phyloP scores from a whole-genome alignment of 1,140 invertebrate species.

The Gonioctena quinquepunctata region DNA sequence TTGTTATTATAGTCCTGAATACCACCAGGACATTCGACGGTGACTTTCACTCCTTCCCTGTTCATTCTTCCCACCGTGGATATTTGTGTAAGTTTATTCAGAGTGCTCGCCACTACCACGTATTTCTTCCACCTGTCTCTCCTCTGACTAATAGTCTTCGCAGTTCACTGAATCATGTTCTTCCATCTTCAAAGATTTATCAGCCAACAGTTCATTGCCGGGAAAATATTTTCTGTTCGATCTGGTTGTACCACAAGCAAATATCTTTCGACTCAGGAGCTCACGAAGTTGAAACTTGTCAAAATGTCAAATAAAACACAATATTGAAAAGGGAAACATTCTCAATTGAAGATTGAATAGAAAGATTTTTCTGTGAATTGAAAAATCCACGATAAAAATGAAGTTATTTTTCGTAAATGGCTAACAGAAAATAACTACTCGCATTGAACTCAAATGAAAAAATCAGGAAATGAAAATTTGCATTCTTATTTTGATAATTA shows the following conservation, averaged over 20 bases:
- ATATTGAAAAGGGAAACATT: too few species aligned
- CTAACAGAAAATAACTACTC: too few species aligned
- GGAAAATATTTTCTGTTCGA: constrained; percentile 21
- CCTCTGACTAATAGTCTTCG: constrained; percentile 31
- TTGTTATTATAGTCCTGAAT: constrained; percentile 50
- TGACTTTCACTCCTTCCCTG: neutral
- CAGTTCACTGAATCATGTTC: constrained; percentile 9
- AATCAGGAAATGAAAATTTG: too few species aligned
- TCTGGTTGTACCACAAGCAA: constrained; percentile 6
- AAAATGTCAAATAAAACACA: neutral
- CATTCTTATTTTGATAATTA: too few species aligned
- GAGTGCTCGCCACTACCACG: neutral
- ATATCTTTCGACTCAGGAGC: neutral
- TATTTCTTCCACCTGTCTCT: constrained; percentile 41
- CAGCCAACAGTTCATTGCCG: constrained; percentile 1
- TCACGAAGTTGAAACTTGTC: neutral
- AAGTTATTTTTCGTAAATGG: too few species aligned
- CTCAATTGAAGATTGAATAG: too few species aligned
- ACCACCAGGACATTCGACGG: constrained; percentile 41
- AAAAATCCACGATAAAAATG: too few species aligned
- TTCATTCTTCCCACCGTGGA: neutral
- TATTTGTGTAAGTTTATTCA: neutral
- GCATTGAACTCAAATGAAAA: too few species aligned
- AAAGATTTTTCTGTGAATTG: too few species aligned
- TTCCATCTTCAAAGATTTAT: constrained; percentile 14